phyloP scores from a whole-genome alignment of 2,888 invertebrate genomes.

The Trachelus tabidus region DNA sequence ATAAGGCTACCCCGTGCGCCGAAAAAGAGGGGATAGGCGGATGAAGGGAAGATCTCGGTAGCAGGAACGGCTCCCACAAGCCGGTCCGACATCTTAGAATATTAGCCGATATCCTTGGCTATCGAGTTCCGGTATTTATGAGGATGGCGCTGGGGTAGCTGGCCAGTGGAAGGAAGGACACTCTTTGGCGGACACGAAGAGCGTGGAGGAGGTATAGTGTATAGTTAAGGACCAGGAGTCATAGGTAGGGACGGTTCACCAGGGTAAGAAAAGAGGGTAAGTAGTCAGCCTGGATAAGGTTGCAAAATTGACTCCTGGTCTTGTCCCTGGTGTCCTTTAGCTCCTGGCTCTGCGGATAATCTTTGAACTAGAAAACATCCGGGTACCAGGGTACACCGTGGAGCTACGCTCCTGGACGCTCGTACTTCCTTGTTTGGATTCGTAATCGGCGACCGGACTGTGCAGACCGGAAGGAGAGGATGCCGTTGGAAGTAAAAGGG shows the following conservation, averaged over 20 bases:
- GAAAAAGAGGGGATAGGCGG: background rate
- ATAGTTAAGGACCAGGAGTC: slow-evolving; percentile 16
- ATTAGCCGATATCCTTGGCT: slow-evolving; percentile 50
- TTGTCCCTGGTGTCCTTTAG: slow-evolving; percentile 59
- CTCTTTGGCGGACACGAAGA: background rate
- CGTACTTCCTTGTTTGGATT: slow-evolving; percentile 50
- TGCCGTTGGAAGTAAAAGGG: background rate
- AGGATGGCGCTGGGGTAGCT: slow-evolving; percentile 25
- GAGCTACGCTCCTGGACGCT: slow-evolving; percentile 42
- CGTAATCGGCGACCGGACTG: slow-evolving; percentile 31
- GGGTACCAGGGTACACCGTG: slow-evolving; percentile 32
- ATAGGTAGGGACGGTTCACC: slow-evolving; percentile 16
- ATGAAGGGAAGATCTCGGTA: background rate
- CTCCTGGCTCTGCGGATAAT: slow-evolving; percentile 46
- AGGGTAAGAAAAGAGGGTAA: slow-evolving; percentile 26
- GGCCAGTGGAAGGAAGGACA: background rate
- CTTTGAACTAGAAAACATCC: slow-evolving; percentile 45
- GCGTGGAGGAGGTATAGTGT: background rate
- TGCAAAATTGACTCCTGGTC: slow-evolving; percentile 41
- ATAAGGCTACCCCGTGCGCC: background rate
- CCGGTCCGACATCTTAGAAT: slow-evolving; percentile 39
- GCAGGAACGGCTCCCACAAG: slow-evolving; percentile 5
- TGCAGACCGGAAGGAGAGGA: background rate
- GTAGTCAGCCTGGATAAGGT: slow-evolving; percentile 49
- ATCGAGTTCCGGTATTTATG: slow-evolving; percentile 52